Percentiles rank a stretch among this genome's conserved stretches.
Evolutionary conservation across 2,797 vertebrate species (phyloP).

Genomic region (Nyctibius grandis): DNA sequence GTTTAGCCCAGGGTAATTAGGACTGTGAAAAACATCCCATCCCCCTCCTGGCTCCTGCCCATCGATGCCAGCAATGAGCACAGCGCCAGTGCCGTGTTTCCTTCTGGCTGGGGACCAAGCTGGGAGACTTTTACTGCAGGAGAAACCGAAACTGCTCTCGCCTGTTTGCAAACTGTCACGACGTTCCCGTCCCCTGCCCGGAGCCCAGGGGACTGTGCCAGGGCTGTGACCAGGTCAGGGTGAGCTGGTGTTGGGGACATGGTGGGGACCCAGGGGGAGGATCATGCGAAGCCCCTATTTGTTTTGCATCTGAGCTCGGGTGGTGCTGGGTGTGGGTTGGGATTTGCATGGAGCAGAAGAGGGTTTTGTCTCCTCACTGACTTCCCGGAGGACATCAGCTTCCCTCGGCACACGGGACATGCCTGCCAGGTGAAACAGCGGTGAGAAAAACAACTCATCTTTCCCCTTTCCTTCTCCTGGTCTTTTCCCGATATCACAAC

Average conservation of each 20-base stretch:
- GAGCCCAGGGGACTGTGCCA: fast-evolving
- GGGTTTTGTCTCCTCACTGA: not conserved
- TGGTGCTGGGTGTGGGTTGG: not conserved
- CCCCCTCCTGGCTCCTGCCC: not conserved
- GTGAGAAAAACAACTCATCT: not conserved
- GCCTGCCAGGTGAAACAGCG: not conserved
- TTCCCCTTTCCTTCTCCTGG: not conserved
- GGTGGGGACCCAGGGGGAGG: fast-evolving
- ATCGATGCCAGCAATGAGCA: not conserved
- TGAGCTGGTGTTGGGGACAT: fast-evolving
- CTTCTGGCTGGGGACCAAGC: not conserved
- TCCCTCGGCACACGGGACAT: fast-evolving
- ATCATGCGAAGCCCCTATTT: fast-evolving
- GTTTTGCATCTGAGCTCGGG: not conserved
- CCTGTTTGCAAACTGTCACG: fast-evolving
- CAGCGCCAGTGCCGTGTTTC: fast-evolving
- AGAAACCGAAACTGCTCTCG: fast-evolving
- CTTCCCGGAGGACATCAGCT: not conserved
- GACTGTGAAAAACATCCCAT: not conserved
- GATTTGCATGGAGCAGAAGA: not conserved
- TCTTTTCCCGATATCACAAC: fast-evolving
- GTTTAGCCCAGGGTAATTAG: not conserved
- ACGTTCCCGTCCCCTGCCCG: fast-evolving
- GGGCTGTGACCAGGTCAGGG: not conserved
- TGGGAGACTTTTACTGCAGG: not conserved